Evolutionary conservation across 2,888 invertebrate genomes (phyloP).

Genomic region (Hybos culiciformis): DNA sequence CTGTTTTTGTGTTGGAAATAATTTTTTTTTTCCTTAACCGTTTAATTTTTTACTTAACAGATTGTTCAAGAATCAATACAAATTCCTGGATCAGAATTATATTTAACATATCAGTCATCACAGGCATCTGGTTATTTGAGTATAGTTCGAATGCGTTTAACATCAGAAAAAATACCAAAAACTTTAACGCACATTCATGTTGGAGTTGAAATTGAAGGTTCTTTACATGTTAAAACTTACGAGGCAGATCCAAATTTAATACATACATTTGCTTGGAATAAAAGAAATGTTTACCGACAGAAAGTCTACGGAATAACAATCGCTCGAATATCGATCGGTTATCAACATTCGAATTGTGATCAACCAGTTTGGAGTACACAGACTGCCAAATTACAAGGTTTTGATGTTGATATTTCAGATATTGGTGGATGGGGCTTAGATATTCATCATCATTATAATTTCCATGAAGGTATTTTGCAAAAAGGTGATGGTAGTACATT

Average conservation of each 20-base stretch:
- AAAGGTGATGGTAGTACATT: slow-evolving; percentile 94
- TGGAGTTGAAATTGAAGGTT: slow-evolving; percentile 84
- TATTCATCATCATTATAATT: slow-evolving; percentile 97
- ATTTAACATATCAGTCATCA: slow-evolving; percentile 90
- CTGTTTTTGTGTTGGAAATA: neutral
- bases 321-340: slow-evolving; percentile 83
- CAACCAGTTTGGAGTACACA: slow-evolving; percentile 90
- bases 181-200: slow-evolving; percentile 82
- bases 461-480: slow-evolving; percentile 94
- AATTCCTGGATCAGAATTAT: slow-evolving; percentile 85
- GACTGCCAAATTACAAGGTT: slow-evolving; percentile 85
- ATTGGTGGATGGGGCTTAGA: slow-evolving; percentile 97
- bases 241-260: slow-evolving; percentile 92
- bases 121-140: slow-evolving; percentile 90
- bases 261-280: slow-evolving; percentile 96
- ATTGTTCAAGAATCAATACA: slow-evolving; percentile 93
- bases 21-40: neutral
- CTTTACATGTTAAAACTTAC: slow-evolving; percentile 79
- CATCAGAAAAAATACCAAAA: slow-evolving; percentile 63
- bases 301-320: slow-evolving; percentile 84
- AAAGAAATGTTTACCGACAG: slow-evolving; percentile 93
- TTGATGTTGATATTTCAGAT: slow-evolving; percentile 92
- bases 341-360: slow-evolving; percentile 79
- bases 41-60: slow-evolving; percentile 36
- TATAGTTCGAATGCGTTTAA: slow-evolving; percentile 79